A percentile compares a stretch with the other conserved stretches of the same genome.
Conservation (phyloP, 2,797 vertebrate species). For the Epinephelus awoara region DNA sequence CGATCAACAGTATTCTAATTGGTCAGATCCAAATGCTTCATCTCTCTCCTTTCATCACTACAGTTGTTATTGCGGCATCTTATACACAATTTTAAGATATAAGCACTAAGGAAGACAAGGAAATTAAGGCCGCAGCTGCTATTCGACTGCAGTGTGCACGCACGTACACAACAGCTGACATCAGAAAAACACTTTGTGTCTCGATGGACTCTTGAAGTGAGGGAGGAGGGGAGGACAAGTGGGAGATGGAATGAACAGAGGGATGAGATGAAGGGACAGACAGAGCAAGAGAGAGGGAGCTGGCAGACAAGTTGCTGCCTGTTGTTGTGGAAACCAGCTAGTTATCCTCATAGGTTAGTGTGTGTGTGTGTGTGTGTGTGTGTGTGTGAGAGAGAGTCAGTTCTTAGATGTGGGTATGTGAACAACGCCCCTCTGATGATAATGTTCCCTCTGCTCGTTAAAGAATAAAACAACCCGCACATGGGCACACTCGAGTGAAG, state of each 20-base stretch:
- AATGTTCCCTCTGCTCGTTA: slow-evolving; percentile 61
- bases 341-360: slow-evolving; percentile 56
- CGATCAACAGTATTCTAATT: background rate
- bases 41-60: background rate
- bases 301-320: slow-evolving; percentile 52
- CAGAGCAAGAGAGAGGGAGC: slow-evolving; percentile 13
- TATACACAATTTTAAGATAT: background rate
- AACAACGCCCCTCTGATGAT: slow-evolving; percentile 64
- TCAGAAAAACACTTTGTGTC: slow-evolving; percentile 66
- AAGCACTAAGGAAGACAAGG: slow-evolving; percentile 10
- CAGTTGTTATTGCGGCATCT: background rate
- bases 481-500: background rate
- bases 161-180: slow-evolving; percentile 22
- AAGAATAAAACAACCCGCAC: slow-evolving; percentile 38
- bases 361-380: slow-evolving; percentile 1
- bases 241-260: slow-evolving; percentile 32
- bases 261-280: slow-evolving; percentile 32
- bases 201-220: slow-evolving; percentile 56
- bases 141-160: background rate
- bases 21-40: background rate
- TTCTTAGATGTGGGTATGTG: slow-evolving; percentile 38
- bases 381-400: slow-evolving; percentile 17
- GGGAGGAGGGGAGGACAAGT: slow-evolving; percentile 19
- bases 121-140: slow-evolving; percentile 58
- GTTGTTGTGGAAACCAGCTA: slow-evolving; percentile 67